phyloP scores from a whole-genome alignment of 2,113 vertebrate genomes.

The Aptenodytes patagonicus region DNA sequence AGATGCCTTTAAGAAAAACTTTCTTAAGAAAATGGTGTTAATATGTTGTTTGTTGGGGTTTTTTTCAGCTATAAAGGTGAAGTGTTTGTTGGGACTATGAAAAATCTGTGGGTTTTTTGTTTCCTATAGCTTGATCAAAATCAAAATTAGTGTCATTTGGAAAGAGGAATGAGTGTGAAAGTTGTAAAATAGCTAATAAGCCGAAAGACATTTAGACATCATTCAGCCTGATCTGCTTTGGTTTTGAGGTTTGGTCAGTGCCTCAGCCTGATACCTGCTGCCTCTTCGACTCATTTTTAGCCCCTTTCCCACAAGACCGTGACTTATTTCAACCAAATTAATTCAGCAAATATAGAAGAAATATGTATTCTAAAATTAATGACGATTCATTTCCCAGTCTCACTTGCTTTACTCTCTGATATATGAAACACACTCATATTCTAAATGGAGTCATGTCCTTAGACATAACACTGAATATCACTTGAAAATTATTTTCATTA shows the following conservation, averaged over 20 bases:
- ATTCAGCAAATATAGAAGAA: background rate
- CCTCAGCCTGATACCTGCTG: background rate
- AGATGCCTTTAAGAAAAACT: background rate
- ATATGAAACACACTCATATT: background rate
- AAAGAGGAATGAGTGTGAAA: background rate
- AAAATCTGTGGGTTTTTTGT: background rate
- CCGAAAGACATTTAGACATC: background rate
- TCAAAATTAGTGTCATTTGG: background rate
- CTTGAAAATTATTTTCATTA: background rate
- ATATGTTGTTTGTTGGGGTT: fast-evolving
- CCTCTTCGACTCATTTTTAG: background rate
- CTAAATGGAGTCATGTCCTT: background rate
- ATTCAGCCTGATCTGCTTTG: background rate
- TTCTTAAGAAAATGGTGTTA: background rate
- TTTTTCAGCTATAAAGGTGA: background rate
- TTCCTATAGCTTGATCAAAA: background rate
- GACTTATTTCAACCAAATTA: background rate
- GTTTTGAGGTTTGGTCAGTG: background rate
- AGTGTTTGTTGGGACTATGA: background rate
- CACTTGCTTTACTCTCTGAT: background rate
- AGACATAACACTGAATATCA: background rate
- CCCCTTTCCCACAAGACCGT: background rate
- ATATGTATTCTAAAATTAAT: background rate
- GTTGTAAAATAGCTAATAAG: background rate
- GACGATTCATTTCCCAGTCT: background rate